Percentiles rank a stretch among this genome's conserved stretches.
phyloP scores from a whole-genome alignment of 2,113 vertebrate genomes.

The Hippocampus comes region DNA sequence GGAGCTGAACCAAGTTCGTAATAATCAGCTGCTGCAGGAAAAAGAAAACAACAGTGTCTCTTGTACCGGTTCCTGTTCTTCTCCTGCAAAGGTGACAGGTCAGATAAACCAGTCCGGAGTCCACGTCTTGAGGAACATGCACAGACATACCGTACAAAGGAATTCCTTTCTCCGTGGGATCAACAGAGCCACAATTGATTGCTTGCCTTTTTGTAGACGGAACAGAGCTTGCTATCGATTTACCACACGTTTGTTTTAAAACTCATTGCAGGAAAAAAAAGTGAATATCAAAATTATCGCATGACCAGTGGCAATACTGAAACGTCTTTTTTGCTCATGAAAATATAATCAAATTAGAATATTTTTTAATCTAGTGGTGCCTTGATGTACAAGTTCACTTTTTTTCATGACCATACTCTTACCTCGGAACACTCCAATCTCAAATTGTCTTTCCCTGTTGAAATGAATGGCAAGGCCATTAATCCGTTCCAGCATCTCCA shows the following conservation, averaged over 20 bases:
- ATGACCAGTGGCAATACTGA: too few relatives aligned
- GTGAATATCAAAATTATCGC: too few relatives aligned
- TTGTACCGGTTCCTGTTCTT: slow-evolving; percentile 37
- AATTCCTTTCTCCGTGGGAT: slow-evolving; percentile 23
- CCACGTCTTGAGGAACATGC: slow-evolving; percentile 31
- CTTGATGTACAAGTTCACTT: too few relatives aligned
- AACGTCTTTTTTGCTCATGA: too few relatives aligned
- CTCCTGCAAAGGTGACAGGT: slow-evolving; percentile 32
- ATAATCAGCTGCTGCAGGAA: slow-evolving; percentile 28
- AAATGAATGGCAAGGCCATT: too few relatives aligned
- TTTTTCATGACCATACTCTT: too few relatives aligned
- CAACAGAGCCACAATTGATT: neutral
- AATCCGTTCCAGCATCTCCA: too few relatives aligned
- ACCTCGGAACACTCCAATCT: too few relatives aligned
- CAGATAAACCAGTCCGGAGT: slow-evolving; percentile 16
- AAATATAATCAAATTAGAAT: too few relatives aligned
- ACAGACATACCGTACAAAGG: neutral
- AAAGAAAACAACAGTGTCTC: slow-evolving; percentile 9
- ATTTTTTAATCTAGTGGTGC: too few relatives aligned
- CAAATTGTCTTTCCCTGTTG: too few relatives aligned
- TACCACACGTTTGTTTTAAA: slow-evolving; percentile 19
- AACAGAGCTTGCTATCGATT: slow-evolving; percentile 9
- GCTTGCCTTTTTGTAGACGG: neutral
- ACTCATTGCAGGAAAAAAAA: too few relatives aligned
- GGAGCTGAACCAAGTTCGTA: slow-evolving; percentile 33